Evolutionary conservation across 2,888 invertebrate species (phyloP).

Genomic region (Drosophila ochracea): DNA sequence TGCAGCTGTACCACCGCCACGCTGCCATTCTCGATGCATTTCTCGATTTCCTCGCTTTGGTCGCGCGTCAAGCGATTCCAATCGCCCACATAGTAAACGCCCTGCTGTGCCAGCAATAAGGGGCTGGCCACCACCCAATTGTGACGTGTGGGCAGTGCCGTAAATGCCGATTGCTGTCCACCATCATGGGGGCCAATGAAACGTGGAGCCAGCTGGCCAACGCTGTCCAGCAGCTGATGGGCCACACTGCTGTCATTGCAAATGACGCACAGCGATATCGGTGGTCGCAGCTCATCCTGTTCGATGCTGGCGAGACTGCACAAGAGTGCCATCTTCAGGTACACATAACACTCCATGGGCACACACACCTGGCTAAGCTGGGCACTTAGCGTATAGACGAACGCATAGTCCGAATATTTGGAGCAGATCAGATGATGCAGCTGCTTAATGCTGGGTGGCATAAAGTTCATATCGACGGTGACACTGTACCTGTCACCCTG

Average conservation of each 20-base stretch:
- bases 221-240: slow-evolving; percentile 71
- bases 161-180: slow-evolving; percentile 46
- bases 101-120: slow-evolving; percentile 82
- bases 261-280: slow-evolving; percentile 82
- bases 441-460: slow-evolving; percentile 64
- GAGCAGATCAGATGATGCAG: slow-evolving; percentile 74
- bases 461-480: slow-evolving; percentile 49
- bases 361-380: slow-evolving; percentile 83
- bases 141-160: slow-evolving; percentile 45
- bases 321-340: slow-evolving; percentile 85
- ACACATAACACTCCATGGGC: slow-evolving; percentile 85
- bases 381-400: slow-evolving; percentile 84
- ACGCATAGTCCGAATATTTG: slow-evolving; percentile 83
- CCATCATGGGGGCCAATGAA: slow-evolving; percentile 81
- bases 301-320: slow-evolving; percentile 85
- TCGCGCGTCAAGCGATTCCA: slow-evolving; percentile 80
- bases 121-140: slow-evolving; percentile 83
- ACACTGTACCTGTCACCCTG: neutral
- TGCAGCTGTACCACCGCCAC: slow-evolving; percentile 49
- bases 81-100: slow-evolving; percentile 84
- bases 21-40: slow-evolving; percentile 71
- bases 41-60: slow-evolving; percentile 72
- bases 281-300: slow-evolving; percentile 70
- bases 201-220: slow-evolving; percentile 81
- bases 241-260: slow-evolving; percentile 77